Conservation (phyloP, 2,113 vertebrate species). For the Halichoeres trimaculatus region DNA sequence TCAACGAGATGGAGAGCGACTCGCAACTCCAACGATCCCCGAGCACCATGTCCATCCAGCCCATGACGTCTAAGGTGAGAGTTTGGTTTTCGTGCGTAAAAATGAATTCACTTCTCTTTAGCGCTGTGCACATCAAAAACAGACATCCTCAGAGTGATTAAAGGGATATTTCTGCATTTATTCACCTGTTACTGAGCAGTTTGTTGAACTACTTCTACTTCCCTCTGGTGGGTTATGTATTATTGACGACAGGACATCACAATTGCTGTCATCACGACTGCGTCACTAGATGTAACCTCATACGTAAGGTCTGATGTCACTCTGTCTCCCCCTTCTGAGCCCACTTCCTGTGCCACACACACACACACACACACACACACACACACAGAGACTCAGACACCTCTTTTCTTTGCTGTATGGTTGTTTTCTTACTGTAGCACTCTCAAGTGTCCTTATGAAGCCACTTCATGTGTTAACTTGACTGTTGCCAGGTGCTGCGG, state of each 20-base stretch:
- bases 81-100: not conserved
- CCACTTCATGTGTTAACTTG: constrained; percentile 51
- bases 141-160: not conserved
- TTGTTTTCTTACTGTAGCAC: no score
- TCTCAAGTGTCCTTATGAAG: constrained; percentile 28
- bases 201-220: not conserved
- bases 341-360: constrained; percentile 1
- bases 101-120: not conserved
- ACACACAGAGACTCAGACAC: no score
- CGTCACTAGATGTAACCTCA: constrained; percentile 69
- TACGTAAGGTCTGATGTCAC: constrained; percentile 71
- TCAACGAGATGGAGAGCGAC: constrained; percentile 87
- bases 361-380: not conserved
- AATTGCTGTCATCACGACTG: constrained; percentile 49
- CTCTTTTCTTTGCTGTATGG: no score
- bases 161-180: not conserved
- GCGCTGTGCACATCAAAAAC: no score
- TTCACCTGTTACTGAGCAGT: not conserved
- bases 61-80: constrained; percentile 86
- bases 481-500: constrained; percentile 33
- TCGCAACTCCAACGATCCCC: constrained; percentile 83
- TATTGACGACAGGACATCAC: constrained; percentile 23
- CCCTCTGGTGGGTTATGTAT: constrained; percentile 10
- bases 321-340: constrained; percentile 30
- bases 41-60: constrained; percentile 84